Percentiles rank a stretch among this genome's conserved stretches.
These are phyloP conservation scores for Brienomyrus longianalis DNA, from an alignment of 2,113 vertebrate genomes.

Conservation along the genomic window DNA sequence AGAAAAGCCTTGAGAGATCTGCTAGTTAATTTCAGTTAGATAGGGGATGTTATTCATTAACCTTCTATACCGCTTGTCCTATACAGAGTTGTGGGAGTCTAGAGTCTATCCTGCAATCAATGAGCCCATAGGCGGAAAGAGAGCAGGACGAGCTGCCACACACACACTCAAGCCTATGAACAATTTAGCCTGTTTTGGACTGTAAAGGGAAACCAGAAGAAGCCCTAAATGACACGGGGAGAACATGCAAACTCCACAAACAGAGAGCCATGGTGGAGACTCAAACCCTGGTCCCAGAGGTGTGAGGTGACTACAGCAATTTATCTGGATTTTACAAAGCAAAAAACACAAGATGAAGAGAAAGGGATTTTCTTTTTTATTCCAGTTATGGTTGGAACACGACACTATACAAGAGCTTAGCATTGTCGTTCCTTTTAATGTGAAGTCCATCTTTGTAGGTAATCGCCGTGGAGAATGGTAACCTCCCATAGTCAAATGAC, in stretches of 20 bases:
- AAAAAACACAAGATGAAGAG: background rate
- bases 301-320: background rate
- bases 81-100: background rate
- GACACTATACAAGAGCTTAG: background rate
- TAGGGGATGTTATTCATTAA: background rate
- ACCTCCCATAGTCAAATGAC: background rate
- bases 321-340: background rate
- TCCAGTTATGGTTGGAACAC: background rate
- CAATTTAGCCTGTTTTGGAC: background rate
- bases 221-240: background rate
- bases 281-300: background rate
- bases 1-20: background rate
- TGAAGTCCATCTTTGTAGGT: background rate
- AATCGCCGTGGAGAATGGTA: background rate
- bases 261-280: background rate
- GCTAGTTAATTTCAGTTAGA: background rate
- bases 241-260: background rate
- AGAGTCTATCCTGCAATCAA: background rate
- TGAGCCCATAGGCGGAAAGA: background rate
- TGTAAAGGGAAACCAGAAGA: background rate
- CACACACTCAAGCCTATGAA: background rate
- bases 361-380: background rate
- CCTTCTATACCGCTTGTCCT: background rate
- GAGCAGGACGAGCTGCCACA: background rate
- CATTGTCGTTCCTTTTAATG: background rate